Conservation (phyloP, 2,113 vertebrate species). For the Podarcis cretensis region DNA sequence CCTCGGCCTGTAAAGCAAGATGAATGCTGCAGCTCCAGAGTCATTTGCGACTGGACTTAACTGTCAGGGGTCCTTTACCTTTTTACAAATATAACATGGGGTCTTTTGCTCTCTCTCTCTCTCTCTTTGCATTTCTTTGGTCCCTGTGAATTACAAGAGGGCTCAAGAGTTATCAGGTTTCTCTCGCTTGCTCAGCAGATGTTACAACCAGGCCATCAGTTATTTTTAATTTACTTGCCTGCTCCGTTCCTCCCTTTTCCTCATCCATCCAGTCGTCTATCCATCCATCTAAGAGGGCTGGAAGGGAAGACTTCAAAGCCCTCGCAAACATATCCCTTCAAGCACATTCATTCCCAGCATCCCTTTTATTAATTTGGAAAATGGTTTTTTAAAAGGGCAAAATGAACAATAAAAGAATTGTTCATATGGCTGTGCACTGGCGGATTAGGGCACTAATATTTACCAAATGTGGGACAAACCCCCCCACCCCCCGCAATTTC, state of each 20-base stretch:
- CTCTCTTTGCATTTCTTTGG: background rate
- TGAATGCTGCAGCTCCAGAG: too few species aligned
- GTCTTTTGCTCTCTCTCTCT: background rate
- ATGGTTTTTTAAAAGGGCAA: constrained; percentile 21
- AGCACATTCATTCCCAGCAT: constrained; percentile 12
- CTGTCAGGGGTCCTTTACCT: background rate
- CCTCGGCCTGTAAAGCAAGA: too few species aligned
- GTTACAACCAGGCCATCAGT: constrained; percentile 12
- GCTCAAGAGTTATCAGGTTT: background rate
- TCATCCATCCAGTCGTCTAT: constrained; percentile 1
- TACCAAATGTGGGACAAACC: constrained; percentile 30
- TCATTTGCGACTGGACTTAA: too few species aligned
- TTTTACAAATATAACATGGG: background rate
- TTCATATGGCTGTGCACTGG: constrained; percentile 11
- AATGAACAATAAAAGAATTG: constrained; percentile 34
- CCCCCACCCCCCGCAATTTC: background rate
- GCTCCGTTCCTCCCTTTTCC: background rate
- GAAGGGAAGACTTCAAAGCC: constrained; percentile 21
- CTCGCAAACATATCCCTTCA: constrained; percentile 1
- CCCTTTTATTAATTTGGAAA: constrained; percentile 39
- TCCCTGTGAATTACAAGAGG: background rate
- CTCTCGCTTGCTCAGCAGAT: constrained; percentile 17
- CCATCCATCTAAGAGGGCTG: constrained; percentile 30
- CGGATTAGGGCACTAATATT: constrained; percentile 42
- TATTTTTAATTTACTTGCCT: constrained; percentile 17